Percentiles rank a stretch among this genome's conserved stretches.
phyloP scores from a whole-genome alignment of 2,888 invertebrate genomes.

The Synanthedon vespiformis region DNA sequence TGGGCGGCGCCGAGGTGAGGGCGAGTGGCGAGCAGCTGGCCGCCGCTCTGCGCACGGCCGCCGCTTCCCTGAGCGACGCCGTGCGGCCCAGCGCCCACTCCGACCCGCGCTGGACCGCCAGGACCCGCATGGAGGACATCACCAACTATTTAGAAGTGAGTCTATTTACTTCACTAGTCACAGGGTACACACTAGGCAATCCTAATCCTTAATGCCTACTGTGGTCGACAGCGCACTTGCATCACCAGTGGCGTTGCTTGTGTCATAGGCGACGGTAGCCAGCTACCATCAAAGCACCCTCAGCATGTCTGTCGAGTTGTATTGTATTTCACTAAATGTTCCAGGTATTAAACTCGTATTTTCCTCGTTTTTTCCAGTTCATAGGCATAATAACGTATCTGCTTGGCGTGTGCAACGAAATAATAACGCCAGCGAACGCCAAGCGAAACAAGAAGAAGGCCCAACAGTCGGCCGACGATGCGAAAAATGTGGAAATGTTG shows the following conservation, averaged over 20 bases:
- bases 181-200: no score
- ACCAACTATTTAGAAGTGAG: conserved; percentile 75
- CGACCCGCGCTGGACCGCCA: conserved; percentile 47
- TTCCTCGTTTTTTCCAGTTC: conserved; percentile 45
- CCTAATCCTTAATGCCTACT: no score
- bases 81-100: conserved; percentile 5
- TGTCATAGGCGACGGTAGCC: no score
- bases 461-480: conserved; percentile 53
- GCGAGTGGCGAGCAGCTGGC: background rate
- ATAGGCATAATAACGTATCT: conserved; percentile 69
- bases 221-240: no score
- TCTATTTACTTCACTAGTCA: no score
- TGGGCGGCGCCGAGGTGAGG: conserved; percentile 4
- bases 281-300: no score
- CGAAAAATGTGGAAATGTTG: conserved; percentile 37
- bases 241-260: no score
- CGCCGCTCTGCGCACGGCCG: background rate
- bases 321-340: no score
- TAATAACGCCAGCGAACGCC: conserved; percentile 55
- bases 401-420: conserved; percentile 67
- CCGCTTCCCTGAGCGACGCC: conserved; percentile 5
- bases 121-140: conserved; percentile 65
- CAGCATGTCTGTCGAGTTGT: no score
- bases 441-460: conserved; percentile 72
- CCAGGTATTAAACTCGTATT: background rate